Evolutionary conservation across 2,797 vertebrate genomes (phyloP), one percentile per base, ranked within the genome.

Genomic region (Sebastes elongatus): DNA sequence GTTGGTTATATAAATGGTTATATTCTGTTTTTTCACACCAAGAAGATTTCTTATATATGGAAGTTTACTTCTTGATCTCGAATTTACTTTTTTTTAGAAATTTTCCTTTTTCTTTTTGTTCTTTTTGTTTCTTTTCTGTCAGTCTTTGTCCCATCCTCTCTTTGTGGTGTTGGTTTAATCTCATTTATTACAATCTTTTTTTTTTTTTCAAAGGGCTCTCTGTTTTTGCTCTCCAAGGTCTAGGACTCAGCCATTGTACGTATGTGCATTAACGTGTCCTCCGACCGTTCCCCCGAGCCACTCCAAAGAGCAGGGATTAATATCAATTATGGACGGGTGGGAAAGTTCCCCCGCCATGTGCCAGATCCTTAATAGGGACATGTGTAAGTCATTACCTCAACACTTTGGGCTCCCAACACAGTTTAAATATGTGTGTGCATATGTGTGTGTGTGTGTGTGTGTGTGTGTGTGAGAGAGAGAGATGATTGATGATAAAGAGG

Each of bases 331-430:
- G 85, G 90, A 93, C 89, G 85, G 84, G 90, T 94, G 92, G 89
- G 92, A 94, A 93, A 92, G 90, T 92, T 92, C 92, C 89, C 88
- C 88, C 73, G 56, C 90, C 83, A 91, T 93, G 91, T 92, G 92
- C 93, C 93, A 93, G 87, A 90, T 91, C 81, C 89, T 91, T 95
- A 95, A 95, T 94, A 88, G 91, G 94, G 93, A 95, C 94, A 94
- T 94, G 94, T 95, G 95, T 95, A 95, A 95, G 89, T 91, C 92
- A 95, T 96, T 95, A 96, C 91, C 86, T 91, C 87, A 86, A 94
- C 93, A 93, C 92, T 92, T 87, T 86, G 80, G 81, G 88, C 82
- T 88, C 83, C 82, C 53, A 83, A 83, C 79, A 79, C 82, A 74
- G 72, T 88, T 75, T 71, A 71, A 79, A 53, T 88, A 60, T 80